Percentiles rank a stretch among this genome's conserved stretches.
Evolutionary conservation across 2,888 invertebrate species (phyloP).

Genomic region (Drepanosiphum platanoidis): DNA sequence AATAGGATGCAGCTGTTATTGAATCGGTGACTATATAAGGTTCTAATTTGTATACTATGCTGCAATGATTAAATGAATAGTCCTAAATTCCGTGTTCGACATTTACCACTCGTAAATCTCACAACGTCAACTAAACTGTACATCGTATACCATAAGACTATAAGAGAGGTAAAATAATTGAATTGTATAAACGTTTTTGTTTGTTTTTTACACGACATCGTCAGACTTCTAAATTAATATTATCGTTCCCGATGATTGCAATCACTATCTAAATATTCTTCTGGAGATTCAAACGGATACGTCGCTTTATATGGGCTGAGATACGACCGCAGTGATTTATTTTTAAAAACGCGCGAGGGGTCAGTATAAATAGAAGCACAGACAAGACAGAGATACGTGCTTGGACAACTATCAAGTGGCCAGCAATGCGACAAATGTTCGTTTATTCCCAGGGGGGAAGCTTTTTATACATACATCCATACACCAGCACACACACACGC

Average conservation of each 20-base stretch:
- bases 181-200: background rate
- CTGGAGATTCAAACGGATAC: conserved; percentile 39
- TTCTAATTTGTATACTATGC: no score
- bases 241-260: background rate
- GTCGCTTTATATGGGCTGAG: conserved; percentile 53
- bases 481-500: background rate
- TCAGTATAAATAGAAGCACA: conserved; percentile 60
- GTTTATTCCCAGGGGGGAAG: conserved; percentile 40
- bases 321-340: conserved; percentile 52
- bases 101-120: background rate
- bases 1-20: no score
- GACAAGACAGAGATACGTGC: conserved; percentile 49
- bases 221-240: background rate
- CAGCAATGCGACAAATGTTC: conserved; percentile 61
- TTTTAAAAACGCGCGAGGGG: conserved; percentile 57
- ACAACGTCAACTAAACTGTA: background rate
- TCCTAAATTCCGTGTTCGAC: no score
- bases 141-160: no score
- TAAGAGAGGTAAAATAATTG: background rate
- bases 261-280: conserved; percentile 10
- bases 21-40: no score
- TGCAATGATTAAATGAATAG: background rate
- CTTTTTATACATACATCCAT: conserved; percentile 44
- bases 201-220: background rate
- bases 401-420: conserved; percentile 62